Percentiles rank a stretch among this genome's conserved stretches.
Evolutionary conservation across 2,888 invertebrate genomes (phyloP).

Genomic region (Hypolimnas misippus): DNA sequence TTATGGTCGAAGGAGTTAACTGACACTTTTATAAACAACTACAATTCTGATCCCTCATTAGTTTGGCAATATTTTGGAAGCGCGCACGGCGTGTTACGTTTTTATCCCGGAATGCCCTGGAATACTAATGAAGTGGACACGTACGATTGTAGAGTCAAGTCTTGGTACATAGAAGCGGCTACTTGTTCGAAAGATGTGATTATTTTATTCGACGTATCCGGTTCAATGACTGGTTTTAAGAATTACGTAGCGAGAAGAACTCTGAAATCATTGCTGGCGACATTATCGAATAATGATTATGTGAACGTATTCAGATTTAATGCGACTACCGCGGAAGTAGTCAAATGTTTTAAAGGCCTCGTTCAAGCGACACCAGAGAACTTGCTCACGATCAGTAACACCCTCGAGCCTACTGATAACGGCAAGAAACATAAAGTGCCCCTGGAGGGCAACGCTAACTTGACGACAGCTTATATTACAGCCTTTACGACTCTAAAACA

Average conservation of each 20-base stretch:
- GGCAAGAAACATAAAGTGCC: conserved; percentile 79
- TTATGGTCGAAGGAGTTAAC: conserved; percentile 96
- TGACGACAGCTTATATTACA: conserved; percentile 90
- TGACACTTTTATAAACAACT: conserved; percentile 92
- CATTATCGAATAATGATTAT: conserved; percentile 98
- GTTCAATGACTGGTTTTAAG: conserved; percentile 96
- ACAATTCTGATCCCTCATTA: conserved; percentile 93
- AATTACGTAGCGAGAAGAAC: conserved; percentile 93
- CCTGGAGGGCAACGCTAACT: conserved; percentile 92
- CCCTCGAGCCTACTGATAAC: conserved; percentile 79
- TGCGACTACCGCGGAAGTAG: conserved; percentile 88
- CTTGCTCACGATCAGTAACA: conserved; percentile 88
- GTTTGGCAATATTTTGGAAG: conserved; percentile 99
- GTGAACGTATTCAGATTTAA: conserved; percentile 96
- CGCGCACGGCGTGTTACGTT: conserved; percentile 94
- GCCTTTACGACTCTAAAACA: conserved; percentile 92
- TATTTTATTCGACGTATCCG: conserved; percentile 96
- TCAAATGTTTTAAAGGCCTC: conserved; percentile 93
- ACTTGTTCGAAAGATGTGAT: conserved; percentile 99
- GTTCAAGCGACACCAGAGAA: conserved; percentile 96
- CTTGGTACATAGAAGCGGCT: conserved; percentile 99
- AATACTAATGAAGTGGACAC: conserved; percentile 83
- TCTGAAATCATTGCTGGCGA: conserved; percentile 94
- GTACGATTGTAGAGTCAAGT: conserved; percentile 96
- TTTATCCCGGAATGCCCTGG: conserved; percentile 94